Conservation (phyloP, 2,113 vertebrate species). For the Aspidoscelis tigris region DNA sequence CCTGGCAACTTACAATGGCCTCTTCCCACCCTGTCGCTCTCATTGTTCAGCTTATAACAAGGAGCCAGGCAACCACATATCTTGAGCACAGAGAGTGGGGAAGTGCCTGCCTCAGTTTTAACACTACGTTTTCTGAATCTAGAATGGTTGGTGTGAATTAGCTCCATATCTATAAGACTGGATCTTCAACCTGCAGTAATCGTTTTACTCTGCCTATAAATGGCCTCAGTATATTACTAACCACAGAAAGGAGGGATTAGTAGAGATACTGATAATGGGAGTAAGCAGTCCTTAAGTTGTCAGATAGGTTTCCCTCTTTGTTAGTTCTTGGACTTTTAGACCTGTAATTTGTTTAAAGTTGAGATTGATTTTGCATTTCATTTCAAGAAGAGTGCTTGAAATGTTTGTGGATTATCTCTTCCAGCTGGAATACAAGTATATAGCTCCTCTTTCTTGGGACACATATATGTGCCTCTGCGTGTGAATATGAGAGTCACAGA, state of each 20-base stretch:
- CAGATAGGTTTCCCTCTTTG: neutral
- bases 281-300: neutral
- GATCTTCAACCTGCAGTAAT: neutral
- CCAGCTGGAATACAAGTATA: neutral
- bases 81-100: too few relatives aligned
- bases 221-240: neutral
- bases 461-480: neutral
- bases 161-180: too few relatives aligned
- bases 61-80: too few relatives aligned
- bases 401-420: neutral
- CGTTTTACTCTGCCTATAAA: neutral
- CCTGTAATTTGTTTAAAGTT: neutral
- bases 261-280: neutral
- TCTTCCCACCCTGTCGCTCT: too few relatives aligned
- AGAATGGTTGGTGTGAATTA: too few relatives aligned
- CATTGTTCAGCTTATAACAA: too few relatives aligned
- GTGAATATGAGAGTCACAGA: neutral
- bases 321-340: neutral
- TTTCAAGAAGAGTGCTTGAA: neutral
- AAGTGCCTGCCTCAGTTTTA: too few relatives aligned
- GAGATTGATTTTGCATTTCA: neutral
- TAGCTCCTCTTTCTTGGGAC: neutral
- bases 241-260: neutral
- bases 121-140: too few relatives aligned
- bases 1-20: too few relatives aligned